Base-by-base conservation (phyloP, 2,797 vertebrate genomes). In the Pampus argenteus region DNA sequence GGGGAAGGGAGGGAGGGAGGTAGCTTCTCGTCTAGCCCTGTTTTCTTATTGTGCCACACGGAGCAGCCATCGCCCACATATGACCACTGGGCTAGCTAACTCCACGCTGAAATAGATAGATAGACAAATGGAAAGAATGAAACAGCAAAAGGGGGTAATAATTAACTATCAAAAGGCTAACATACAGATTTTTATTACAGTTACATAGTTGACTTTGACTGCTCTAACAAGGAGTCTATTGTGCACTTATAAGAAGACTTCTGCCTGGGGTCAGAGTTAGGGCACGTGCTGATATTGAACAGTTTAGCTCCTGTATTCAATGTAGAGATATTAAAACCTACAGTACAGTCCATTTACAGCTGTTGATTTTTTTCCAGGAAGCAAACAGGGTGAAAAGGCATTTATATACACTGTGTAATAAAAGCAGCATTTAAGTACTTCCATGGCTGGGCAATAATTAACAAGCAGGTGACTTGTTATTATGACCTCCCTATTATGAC, bases 401-500 rank as follows among this genome's bases (percentile, higher is more conserved):
- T n/a, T n/a, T n/a, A 56, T 45, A 20, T 26, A 36, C 31, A 62
- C 34, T 15, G 59, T 34, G 38, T 64, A 61, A 72, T 78, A 82
- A 84, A 79, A 13, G 31, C 10, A 28, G 38, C 13, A 4, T 74
- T 58, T 52, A n/a, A 78, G 42, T 51, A 59, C 63, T 57, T 78
- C 29, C 61, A 60, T 14, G 23, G 18, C 9, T 58, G 56, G 58
- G 18, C 58, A 89, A 88, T 89, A 52, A 86, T 86, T 88, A 84
- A 89, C 83, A 55, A 49, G 31, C 15, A 75, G 50, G 31, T 88
- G 84, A 86, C 78, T n/a, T n/a, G 86, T 88, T 79, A 82, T 66
- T 58, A n/a, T n/a, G n/a, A n/a, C 4, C 78, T 66, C 34, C 31
- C 61, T 70, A 60, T 86, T 50, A 79, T 75, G 71, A 77, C 31